phyloP scores from a whole-genome alignment of 53 echinoderm and acorn worm species.

The Echinometra lucunter region DNA sequence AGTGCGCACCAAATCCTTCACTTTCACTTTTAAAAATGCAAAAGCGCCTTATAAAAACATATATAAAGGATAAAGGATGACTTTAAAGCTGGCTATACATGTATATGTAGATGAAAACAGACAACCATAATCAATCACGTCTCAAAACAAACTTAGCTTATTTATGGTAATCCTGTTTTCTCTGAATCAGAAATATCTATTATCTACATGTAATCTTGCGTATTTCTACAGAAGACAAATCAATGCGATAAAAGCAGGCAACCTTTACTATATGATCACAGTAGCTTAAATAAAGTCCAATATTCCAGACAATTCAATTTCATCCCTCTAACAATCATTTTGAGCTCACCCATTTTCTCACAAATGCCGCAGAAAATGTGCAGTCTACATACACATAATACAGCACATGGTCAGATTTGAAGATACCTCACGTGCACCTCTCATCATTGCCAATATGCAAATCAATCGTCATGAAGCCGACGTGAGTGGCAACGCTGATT shows the following conservation, averaged over 20 bases:
- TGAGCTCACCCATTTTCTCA: background rate
- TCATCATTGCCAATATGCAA: slow-evolving; percentile 60
- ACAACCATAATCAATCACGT: too few relatives aligned
- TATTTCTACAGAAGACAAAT: background rate
- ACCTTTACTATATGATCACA: background rate
- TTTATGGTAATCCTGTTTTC: background rate
- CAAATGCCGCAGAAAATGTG: background rate
- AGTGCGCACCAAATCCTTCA: too few relatives aligned
- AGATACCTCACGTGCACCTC: background rate
- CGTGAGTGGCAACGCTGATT: slow-evolving; percentile 46
- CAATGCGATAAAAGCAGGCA: background rate
- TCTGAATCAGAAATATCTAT: background rate
- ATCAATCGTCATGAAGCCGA: slow-evolving; percentile 58
- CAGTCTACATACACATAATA: background rate
- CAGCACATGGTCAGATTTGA: background rate
- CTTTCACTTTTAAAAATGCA: too few relatives aligned
- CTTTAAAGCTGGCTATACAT: too few relatives aligned
- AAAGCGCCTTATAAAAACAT: too few relatives aligned
- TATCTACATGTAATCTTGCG: too few relatives aligned
- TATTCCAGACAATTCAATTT: background rate
- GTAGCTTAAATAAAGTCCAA: background rate
- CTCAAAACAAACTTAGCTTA: too few relatives aligned
- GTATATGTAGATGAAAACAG: too few relatives aligned
- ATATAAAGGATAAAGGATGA: too few relatives aligned
- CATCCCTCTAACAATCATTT: background rate